Conservation (phyloP, 2,797 vertebrate genomes). For the Chromis chromis region DNA sequence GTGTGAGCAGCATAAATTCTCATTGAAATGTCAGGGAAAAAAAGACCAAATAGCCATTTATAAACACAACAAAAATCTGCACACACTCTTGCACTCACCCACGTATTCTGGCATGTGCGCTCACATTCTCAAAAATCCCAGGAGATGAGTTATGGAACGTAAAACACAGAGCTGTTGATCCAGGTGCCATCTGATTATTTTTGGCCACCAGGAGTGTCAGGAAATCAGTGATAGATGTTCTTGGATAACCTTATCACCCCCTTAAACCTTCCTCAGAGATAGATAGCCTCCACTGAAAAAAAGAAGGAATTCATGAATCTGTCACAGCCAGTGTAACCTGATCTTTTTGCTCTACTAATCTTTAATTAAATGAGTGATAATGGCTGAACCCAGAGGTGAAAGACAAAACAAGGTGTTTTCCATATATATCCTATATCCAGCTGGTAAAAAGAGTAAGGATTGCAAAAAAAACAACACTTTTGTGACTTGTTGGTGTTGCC, state of each 20-base stretch:
- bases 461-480: slow-evolving; percentile 20
- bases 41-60: slow-evolving; percentile 33
- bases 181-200: slow-evolving; percentile 86
- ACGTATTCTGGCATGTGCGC: slow-evolving; percentile 40
- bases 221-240: slow-evolving; percentile 79
- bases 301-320: slow-evolving; percentile 55
- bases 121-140: slow-evolving; percentile 56
- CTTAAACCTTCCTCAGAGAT: slow-evolving; percentile 62
- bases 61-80: slow-evolving; percentile 21
- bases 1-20: slow-evolving; percentile 32
- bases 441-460: slow-evolving; percentile 12
- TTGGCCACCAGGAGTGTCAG: slow-evolving; percentile 76
- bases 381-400: slow-evolving; percentile 43
- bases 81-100: slow-evolving; percentile 32
- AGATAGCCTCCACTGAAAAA: slow-evolving; percentile 40
- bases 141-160: slow-evolving; percentile 72
- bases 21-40: slow-evolving; percentile 32
- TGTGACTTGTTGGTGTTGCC: slow-evolving; percentile 1
- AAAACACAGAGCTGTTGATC: slow-evolving; percentile 80
- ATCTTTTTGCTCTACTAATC: slow-evolving; percentile 53
- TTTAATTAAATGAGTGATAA: slow-evolving; percentile 64
- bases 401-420: background rate
- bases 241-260: slow-evolving; percentile 79
- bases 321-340: slow-evolving; percentile 50
- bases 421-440: slow-evolving; percentile 29